Conservation (phyloP, 2,888 invertebrate genomes). For the Limnephilus lunatus region DNA sequence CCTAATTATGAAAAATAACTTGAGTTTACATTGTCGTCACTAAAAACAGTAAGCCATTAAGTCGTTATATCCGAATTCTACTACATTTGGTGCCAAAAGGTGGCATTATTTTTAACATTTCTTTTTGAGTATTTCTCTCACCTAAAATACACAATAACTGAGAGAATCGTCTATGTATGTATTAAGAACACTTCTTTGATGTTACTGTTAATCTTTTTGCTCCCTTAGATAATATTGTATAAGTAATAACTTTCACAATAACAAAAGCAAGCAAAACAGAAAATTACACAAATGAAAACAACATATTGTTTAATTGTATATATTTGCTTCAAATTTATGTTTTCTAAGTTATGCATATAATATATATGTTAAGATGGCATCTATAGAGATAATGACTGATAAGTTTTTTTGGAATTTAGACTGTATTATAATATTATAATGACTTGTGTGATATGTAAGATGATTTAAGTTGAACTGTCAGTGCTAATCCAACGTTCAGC, state of each 20-base stretch:
- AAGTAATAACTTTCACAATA: not conserved
- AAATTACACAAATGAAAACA: not conserved
- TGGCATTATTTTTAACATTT: not conserved
- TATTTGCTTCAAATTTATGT: not conserved
- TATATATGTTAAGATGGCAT: not conserved
- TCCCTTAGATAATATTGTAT: not conserved
- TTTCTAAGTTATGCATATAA: not conserved
- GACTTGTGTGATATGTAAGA: conserved; percentile 24
- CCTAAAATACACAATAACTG: not conserved
- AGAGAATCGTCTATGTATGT: not conserved
- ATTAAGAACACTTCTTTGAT: conserved; percentile 2
- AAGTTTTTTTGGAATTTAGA: not conserved
- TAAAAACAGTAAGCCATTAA: too few species aligned
- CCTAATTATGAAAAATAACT: too few species aligned
- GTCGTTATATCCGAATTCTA: too few species aligned
- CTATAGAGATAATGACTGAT: not conserved
- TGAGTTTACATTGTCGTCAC: too few species aligned
- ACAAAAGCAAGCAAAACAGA: conserved; percentile 1
- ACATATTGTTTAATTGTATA: not conserved
- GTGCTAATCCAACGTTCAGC: not conserved
- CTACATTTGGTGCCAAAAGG: not conserved
- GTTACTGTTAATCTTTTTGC: not conserved
- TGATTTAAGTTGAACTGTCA: not conserved
- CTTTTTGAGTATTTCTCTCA: not conserved
- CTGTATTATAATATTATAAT: not conserved